Percentiles rank a stretch among this genome's conserved stretches.
phyloP scores from a whole-genome alignment of 37 sponge, comb jelly and placozoan genomes.

The Cliona cf. orientalis region DNA sequence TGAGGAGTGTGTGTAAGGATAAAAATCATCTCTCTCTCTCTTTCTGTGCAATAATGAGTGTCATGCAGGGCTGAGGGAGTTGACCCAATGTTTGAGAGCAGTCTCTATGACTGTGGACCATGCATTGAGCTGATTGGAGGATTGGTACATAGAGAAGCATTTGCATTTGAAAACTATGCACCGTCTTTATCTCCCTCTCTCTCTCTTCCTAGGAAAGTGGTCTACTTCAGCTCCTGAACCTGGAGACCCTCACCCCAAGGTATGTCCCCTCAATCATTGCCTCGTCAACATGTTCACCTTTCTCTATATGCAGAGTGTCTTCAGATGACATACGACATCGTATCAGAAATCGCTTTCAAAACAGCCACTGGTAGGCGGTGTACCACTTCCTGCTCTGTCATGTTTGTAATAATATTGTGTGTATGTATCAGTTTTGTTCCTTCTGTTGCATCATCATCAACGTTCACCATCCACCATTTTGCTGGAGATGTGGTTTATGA shows the following conservation, averaged over 20 bases:
- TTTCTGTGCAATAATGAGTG: not conserved
- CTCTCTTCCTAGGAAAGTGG: slow-evolving; percentile 25
- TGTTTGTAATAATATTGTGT: not conserved
- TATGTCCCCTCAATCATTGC: slow-evolving; percentile 6
- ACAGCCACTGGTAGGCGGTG: slow-evolving; percentile 21
- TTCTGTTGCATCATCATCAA: slow-evolving; percentile 68
- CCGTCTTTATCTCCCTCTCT: slow-evolving; percentile 6
- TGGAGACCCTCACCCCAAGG: slow-evolving; percentile 84
- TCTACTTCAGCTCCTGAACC: slow-evolving; percentile 67
- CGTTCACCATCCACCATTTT: slow-evolving; percentile 60
- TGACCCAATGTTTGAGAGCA: slow-evolving; percentile 71
- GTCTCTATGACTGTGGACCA: slow-evolving; percentile 63
- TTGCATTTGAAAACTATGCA: not conserved
- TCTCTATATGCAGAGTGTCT: slow-evolving; percentile 47
- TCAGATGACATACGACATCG: slow-evolving; percentile 69
- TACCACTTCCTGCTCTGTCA: not conserved
- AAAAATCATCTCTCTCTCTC: not conserved
- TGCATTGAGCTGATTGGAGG: slow-evolving; percentile 78
- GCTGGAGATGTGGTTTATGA: slow-evolving; percentile 80
- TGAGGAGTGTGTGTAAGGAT: slow-evolving; percentile 41
- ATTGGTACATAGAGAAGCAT: slow-evolving; percentile 16
- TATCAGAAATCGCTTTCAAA: slow-evolving; percentile 51
- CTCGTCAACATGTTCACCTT: not conserved
- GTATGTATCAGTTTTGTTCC: slow-evolving; percentile 38
- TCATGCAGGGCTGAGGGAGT: slow-evolving; percentile 55